Percentiles rank a stretch among this genome's conserved stretches.
Evolutionary conservation across 1,140 invertebrate species (phyloP).

Genomic region (Aphidius ervi): DNA sequence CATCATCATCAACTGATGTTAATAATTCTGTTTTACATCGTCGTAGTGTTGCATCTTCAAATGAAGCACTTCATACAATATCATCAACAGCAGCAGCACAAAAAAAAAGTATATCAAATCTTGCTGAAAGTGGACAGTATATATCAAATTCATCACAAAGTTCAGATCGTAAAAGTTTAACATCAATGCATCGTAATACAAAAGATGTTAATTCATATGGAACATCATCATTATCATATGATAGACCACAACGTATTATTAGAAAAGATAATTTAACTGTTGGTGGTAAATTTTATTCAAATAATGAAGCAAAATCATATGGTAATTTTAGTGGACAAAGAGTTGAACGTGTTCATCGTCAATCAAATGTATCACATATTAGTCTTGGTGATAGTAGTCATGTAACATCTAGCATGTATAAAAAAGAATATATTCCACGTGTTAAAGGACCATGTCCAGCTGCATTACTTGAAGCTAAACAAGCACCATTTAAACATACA

Average conservation of each 20-base stretch:
- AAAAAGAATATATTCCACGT: slow-evolving; percentile 68
- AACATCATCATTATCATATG: slow-evolving; percentile 48
- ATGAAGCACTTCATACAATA: slow-evolving; percentile 63
- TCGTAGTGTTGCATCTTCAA: slow-evolving; percentile 59
- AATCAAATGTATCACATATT: slow-evolving; percentile 68
- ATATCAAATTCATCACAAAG: slow-evolving; percentile 62
- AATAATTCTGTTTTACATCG: slow-evolving; percentile 73
- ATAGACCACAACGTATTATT: slow-evolving; percentile 55
- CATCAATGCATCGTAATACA: slow-evolving; percentile 65
- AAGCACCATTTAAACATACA: slow-evolving; percentile 74
- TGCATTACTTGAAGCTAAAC: slow-evolving; percentile 66
- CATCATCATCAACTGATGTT: slow-evolving; percentile 65
- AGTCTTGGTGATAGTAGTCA: slow-evolving; percentile 61
- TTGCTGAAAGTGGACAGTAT: slow-evolving; percentile 67
- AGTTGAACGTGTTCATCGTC: slow-evolving; percentile 55
- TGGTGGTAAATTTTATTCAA: slow-evolving; percentile 67
- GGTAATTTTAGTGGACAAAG: slow-evolving; percentile 61
- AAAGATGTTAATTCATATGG: slow-evolving; percentile 52
- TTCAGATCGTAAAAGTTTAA: slow-evolving; percentile 69
- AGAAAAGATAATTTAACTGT: slow-evolving; percentile 63
- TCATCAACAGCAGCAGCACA: slow-evolving; percentile 74
- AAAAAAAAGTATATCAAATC: slow-evolving; percentile 72
- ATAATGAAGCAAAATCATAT: slow-evolving; percentile 61
- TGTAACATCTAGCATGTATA: slow-evolving; percentile 63
- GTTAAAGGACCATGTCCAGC: slow-evolving; percentile 72